phyloP scores from a whole-genome alignment of 2,888 invertebrate genomes.

The Morpho helenor region DNA sequence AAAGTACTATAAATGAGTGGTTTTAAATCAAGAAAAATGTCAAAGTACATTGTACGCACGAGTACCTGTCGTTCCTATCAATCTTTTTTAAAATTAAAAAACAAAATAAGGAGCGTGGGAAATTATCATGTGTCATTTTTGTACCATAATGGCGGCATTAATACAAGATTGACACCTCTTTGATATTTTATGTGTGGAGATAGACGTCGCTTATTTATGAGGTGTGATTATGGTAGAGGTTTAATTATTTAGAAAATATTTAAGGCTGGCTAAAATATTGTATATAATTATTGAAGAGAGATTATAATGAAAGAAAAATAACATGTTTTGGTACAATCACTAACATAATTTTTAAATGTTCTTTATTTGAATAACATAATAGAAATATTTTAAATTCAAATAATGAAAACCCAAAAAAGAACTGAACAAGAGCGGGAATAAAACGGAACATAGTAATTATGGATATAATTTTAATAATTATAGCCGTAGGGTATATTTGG shows the following conservation, averaged over 20 bases:
- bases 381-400: background rate
- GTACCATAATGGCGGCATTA: conserved; percentile 37
- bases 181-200: conserved; percentile 38
- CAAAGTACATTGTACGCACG: conserved; percentile 14
- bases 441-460: conserved; percentile 14
- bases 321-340: too few relatives aligned
- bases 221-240: background rate
- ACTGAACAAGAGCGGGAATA: background rate
- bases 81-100: conserved; percentile 49
- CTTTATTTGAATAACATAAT: background rate
- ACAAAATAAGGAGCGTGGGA: conserved; percentile 48
- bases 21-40: background rate
- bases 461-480: conserved; percentile 23
- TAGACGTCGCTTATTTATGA: conserved; percentile 4
- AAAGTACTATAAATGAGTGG: too few relatives aligned
- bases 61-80: conserved; percentile 49
- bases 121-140: conserved; percentile 40
- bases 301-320: too few relatives aligned
- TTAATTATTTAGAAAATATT: background rate
- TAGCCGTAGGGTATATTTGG: conserved; percentile 28
- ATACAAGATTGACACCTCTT: conserved; percentile 59
- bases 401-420: background rate
- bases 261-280: background rate
- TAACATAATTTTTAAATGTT: background rate
- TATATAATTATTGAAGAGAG: too few relatives aligned